A percentile compares a stretch with the other conserved stretches of the same genome.
phyloP scores from a whole-genome alignment of 1,140 invertebrate species.

The Achatina immaculata region DNA sequence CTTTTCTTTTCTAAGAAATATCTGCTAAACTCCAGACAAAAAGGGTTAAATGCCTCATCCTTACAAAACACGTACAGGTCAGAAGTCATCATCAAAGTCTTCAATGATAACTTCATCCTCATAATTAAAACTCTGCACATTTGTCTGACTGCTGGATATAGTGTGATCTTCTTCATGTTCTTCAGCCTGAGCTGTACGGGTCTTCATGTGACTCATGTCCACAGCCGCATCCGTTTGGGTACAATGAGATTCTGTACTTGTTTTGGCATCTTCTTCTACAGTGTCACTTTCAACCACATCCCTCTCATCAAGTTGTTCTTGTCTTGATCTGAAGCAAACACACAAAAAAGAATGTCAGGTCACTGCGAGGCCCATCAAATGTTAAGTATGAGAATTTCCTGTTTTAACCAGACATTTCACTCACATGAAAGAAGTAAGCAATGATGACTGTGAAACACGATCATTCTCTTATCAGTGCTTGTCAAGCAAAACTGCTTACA shows the following conservation, averaged over 20 bases:
- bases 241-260: not conserved
- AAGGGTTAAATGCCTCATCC: too few relatives aligned
- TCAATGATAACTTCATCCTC: constrained; percentile 56
- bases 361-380: too few relatives aligned
- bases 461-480: too few relatives aligned
- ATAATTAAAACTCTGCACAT: constrained; percentile 44
- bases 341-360: too few relatives aligned
- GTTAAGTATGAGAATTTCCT: too few relatives aligned
- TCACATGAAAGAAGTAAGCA: too few relatives aligned
- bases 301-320: constrained; percentile 47
- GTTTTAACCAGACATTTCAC: too few relatives aligned
- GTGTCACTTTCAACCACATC: constrained; percentile 37
- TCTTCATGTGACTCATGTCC: not conserved
- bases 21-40: too few relatives aligned
- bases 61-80: too few relatives aligned
- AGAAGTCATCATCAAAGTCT: constrained; percentile 54
- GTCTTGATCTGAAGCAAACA: constrained; percentile 17
- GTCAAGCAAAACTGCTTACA: too few relatives aligned
- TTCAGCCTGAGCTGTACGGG: not conserved
- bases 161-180: constrained; percentile 43
- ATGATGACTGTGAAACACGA: too few relatives aligned
- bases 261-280: constrained; percentile 12
- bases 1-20: not conserved
- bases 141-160: constrained; percentile 51
- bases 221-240: not conserved